Conservation (phyloP, 1,140 invertebrate genomes). For the Brachionus rotundiformis region DNA sequence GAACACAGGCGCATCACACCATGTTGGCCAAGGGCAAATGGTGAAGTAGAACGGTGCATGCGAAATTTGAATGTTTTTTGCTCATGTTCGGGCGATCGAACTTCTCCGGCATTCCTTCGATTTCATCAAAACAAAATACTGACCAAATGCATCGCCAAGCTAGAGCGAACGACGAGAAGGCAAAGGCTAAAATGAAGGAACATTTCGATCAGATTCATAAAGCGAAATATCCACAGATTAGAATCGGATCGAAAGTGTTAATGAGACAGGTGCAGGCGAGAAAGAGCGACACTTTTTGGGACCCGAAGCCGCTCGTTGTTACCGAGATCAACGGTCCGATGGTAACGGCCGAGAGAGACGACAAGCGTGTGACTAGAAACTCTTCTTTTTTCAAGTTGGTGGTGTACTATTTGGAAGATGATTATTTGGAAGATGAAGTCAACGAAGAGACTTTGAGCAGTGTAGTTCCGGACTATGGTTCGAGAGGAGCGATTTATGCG, state of each 20-base stretch:
- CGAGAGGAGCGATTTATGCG: no score
- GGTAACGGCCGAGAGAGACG: background rate
- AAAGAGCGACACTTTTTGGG: slow-evolving; percentile 11
- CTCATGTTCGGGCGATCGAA: background rate
- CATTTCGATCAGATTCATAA: background rate
- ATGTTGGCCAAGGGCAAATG: slow-evolving; percentile 53
- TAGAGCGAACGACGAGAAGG: background rate
- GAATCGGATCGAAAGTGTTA: background rate
- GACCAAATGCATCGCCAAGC: background rate
- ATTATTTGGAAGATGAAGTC: background rate
- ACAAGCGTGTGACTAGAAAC: background rate
- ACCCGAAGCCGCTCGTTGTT: background rate
- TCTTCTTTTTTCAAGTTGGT: background rate
- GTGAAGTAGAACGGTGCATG: slow-evolving; percentile 53
- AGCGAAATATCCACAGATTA: background rate
- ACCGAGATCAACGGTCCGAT: slow-evolving; percentile 1
- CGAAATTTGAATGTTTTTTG: background rate
- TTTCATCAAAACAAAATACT: background rate
- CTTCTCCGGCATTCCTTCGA: background rate
- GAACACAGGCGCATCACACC: slow-evolving; percentile 50
- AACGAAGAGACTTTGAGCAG: background rate
- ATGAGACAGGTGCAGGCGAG: background rate
- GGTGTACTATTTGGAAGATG: background rate
- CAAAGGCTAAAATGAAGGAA: background rate
- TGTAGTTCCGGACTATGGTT: no score